phyloP scores from a whole-genome alignment of 2,888 invertebrate genomes.

The Dendrolimus pini region DNA sequence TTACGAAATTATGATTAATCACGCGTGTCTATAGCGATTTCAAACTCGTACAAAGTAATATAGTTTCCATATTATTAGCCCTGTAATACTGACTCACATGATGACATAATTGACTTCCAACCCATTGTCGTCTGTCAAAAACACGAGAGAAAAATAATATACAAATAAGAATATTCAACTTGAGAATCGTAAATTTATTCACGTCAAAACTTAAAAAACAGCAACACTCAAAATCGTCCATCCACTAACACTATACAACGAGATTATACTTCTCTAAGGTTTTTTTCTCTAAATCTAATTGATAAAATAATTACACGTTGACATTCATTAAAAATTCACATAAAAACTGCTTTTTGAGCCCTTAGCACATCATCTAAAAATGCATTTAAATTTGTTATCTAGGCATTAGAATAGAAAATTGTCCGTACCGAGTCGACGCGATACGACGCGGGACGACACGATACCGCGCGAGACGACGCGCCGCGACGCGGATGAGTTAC shows the following conservation, averaged over 20 bases:
- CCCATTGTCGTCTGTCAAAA: slow-evolving; percentile 18
- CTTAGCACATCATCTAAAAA: slow-evolving; percentile 51
- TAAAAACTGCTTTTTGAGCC: slow-evolving; percentile 69
- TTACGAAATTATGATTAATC: not conserved
- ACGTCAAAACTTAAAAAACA: slow-evolving; percentile 10
- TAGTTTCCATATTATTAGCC: slow-evolving; percentile 34
- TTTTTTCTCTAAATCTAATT: slow-evolving; percentile 23
- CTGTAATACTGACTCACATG: slow-evolving; percentile 71
- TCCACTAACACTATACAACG: slow-evolving; percentile 19
- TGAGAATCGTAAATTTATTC: slow-evolving; percentile 35
- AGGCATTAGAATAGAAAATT: slow-evolving; percentile 13
- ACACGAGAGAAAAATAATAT: slow-evolving; percentile 8
- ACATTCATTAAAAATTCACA: slow-evolving; percentile 65
- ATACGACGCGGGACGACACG: slow-evolving; percentile 13
- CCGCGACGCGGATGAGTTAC: slow-evolving; percentile 30
- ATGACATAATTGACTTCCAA: slow-evolving; percentile 55
- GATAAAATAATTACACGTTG: slow-evolving; percentile 29
- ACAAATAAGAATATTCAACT: slow-evolving; percentile 23
- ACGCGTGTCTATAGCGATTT: not conserved
- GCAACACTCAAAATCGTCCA: slow-evolving; percentile 19
- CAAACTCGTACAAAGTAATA: slow-evolving; percentile 16
- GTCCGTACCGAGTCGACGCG: slow-evolving; percentile 16
- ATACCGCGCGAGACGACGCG: slow-evolving; percentile 12
- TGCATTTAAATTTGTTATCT: slow-evolving; percentile 33
- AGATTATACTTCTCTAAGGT: slow-evolving; percentile 43